Percentiles rank a stretch among this genome's conserved stretches.
Evolutionary conservation across 2,797 vertebrate genomes (phyloP).

Genomic region (Arremon brunneinucha): DNA sequence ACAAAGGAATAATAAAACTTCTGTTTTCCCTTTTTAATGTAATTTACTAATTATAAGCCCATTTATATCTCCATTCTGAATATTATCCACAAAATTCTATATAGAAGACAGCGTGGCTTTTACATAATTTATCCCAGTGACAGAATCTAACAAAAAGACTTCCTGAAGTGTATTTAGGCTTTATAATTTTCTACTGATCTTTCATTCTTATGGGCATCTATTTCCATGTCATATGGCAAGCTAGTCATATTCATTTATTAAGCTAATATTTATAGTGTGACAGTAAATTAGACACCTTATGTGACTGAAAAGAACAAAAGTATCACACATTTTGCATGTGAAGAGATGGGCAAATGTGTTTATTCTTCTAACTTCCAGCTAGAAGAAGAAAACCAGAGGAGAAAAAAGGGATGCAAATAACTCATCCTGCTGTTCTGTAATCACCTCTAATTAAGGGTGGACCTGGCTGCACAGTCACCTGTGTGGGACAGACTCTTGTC

Average conservation of each 20-base stretch:
- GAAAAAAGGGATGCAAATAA: background rate
- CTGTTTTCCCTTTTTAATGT: background rate
- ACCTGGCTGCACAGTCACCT: background rate
- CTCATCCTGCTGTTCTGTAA: background rate
- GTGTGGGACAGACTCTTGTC: background rate
- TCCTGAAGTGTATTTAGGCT: background rate
- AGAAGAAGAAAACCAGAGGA: background rate
- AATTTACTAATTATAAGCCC: background rate
- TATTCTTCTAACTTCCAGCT: background rate
- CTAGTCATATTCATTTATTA: background rate
- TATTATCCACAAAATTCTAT: background rate
- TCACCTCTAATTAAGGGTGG: background rate
- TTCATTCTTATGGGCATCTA: background rate
- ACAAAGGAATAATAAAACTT: slow-evolving; percentile 38
- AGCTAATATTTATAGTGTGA: background rate
- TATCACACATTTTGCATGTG: background rate
- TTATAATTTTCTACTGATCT: background rate
- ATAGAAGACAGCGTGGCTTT: background rate
- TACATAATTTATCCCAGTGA: background rate
- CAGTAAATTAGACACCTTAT: background rate
- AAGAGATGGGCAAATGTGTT: background rate
- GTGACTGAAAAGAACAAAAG: background rate
- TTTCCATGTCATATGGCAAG: background rate
- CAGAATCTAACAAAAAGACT: background rate
- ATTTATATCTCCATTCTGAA: background rate